These are phyloP conservation scores for Anabas testudineus DNA, from an alignment of 2,797 vertebrate species.

Conservation along the genomic window DNA sequence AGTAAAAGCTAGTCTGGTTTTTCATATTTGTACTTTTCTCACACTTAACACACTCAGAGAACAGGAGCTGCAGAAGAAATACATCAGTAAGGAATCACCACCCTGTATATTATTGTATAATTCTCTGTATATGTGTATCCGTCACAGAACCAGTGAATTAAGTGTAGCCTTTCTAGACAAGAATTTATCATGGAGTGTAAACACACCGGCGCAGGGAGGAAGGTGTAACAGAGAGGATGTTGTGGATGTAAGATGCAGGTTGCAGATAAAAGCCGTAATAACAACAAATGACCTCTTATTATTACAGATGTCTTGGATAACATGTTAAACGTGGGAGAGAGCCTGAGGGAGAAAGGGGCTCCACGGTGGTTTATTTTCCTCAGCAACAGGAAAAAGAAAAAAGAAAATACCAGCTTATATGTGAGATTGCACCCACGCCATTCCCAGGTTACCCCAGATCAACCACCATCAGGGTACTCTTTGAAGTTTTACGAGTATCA, in stretches of 20 bases:
- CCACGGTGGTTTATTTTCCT: constrained; percentile 80
- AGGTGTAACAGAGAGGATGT: constrained; percentile 79
- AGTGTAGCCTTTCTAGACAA: constrained; percentile 30
- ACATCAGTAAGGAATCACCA: constrained; percentile 14
- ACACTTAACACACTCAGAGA: too few species aligned
- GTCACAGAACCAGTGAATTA: constrained; percentile 36
- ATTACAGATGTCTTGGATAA: constrained; percentile 92
- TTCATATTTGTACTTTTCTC: too few species aligned
- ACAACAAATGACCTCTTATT: constrained; percentile 90
- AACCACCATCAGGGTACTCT: constrained; percentile 51
- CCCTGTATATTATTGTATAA: constrained; percentile 52
- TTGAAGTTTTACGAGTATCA: constrained; percentile 50
- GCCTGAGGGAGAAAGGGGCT: constrained; percentile 76
- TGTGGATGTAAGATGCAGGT: constrained; percentile 89
- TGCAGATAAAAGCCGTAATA: constrained; percentile 89
- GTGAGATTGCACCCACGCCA: constrained; percentile 74
- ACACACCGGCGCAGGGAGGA: constrained; percentile 70
- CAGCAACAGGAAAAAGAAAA: constrained; percentile 78
- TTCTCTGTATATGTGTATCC: constrained; percentile 31
- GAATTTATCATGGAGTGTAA: constrained; percentile 55
- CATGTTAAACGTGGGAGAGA: constrained; percentile 87
- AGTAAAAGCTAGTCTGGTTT: too few species aligned
- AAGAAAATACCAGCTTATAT: constrained; percentile 73
- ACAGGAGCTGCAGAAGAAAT: constrained; percentile 23
- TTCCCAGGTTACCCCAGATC: constrained; percentile 74